A percentile compares a stretch with the other conserved stretches of the same genome.
These are phyloP conservation scores for Microplitis mediator DNA, from an alignment of 1,140 invertebrate genomes.

Conservation along the genomic window DNA sequence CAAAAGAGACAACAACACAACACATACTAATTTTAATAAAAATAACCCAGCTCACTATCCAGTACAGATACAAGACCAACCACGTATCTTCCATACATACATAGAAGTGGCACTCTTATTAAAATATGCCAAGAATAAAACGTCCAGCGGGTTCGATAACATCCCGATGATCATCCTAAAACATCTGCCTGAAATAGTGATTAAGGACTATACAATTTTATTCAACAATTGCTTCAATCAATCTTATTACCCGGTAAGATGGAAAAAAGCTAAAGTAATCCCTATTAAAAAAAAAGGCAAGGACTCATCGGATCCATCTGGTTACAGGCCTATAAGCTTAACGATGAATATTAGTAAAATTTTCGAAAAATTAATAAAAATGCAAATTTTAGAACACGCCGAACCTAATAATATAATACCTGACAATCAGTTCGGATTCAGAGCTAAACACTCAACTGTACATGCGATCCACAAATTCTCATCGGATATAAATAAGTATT, in stretches of 20 bases:
- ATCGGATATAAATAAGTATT: neutral
- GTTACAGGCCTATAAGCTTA: conserved; percentile 37
- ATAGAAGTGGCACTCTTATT: neutral
- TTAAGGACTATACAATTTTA: neutral
- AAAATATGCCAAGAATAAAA: conserved; percentile 9
- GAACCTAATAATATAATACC: neutral
- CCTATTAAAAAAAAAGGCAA: conserved; percentile 35
- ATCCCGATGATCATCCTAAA: neutral
- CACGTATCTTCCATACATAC: neutral
- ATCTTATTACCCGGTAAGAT: conserved; percentile 28
- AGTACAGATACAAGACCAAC: neutral
- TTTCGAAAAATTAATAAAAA: neutral
- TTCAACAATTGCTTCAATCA: conserved; percentile 27
- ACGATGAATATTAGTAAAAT: conserved; percentile 33
- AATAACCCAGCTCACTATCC: neutral
- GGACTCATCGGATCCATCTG: conserved; percentile 11
- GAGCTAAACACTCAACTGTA: neutral
- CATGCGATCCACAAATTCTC: neutral
- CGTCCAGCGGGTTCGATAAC: neutral
- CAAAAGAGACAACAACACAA: neutral
- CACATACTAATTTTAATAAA: neutral
- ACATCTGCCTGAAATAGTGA: neutral
- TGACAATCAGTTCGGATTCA: conserved; percentile 10
- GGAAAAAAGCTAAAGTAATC: conserved; percentile 37
- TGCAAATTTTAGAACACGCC: too few species aligned